Conservation (phyloP, 1,140 invertebrate genomes). For the Centruroides sculpturatus region DNA sequence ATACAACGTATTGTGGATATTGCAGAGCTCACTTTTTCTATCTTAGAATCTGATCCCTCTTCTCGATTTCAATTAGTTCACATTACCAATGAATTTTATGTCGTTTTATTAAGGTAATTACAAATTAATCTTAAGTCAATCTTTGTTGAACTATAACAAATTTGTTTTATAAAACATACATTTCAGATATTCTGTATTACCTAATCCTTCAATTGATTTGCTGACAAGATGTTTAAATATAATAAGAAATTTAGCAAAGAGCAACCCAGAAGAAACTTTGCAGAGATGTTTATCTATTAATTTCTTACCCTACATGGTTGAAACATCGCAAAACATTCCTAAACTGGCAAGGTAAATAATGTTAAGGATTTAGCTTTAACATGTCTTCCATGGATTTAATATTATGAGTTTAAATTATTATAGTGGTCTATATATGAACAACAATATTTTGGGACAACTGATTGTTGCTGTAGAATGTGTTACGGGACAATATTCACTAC, state of each 20-base stretch:
- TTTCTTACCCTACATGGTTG: too few species aligned
- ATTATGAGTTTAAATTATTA: not conserved
- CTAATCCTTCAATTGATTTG: not conserved
- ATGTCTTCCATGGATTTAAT: too few species aligned
- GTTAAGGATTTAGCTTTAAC: too few species aligned
- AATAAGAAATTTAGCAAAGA: not conserved
- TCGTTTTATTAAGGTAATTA: conserved; percentile 8
- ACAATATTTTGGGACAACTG: conserved; percentile 24
- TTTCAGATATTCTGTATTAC: not conserved
- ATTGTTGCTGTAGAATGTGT: conserved; percentile 28
- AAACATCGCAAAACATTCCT: too few species aligned
- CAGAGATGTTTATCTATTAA: not conserved
- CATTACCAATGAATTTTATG: conserved; percentile 7
- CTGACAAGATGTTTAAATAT: not conserved
- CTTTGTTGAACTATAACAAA: too few species aligned
- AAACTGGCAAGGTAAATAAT: not conserved
- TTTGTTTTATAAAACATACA: too few species aligned
- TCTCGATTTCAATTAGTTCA: conserved; percentile 2
- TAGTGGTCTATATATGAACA: conserved; percentile 10
- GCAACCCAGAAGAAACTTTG: not conserved
- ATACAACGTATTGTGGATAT: conserved; percentile 2
- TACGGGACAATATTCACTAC: conserved; percentile 29
- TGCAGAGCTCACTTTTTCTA: conserved; percentile 2
- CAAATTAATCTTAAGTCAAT: not conserved
- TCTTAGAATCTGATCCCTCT: conserved; percentile 3